A percentile compares a stretch with the other conserved stretches of the same genome.
Evolutionary conservation across 2,888 invertebrate genomes (phyloP).

Genomic region (Thecocarcelia acutangulata): DNA sequence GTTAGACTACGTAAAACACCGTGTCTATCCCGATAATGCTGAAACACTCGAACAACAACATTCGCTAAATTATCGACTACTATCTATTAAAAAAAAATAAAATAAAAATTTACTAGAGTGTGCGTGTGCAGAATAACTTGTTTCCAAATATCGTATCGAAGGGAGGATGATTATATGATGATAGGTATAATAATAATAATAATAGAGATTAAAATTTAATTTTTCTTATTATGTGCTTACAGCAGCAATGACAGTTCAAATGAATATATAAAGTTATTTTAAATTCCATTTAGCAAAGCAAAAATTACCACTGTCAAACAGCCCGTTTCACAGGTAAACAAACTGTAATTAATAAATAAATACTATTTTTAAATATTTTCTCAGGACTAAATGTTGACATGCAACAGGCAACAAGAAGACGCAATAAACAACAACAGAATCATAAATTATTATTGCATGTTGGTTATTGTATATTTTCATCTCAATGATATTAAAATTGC

Average conservation of each 20-base stretch:
- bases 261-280: conserved; percentile 27
- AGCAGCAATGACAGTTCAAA: conserved; percentile 10
- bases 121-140: no score
- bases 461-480: conserved; percentile 23
- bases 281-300: conserved; percentile 19
- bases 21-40: no score
- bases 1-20: no score
- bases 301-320: conserved; percentile 13
- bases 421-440: conserved; percentile 1
- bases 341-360: conserved; percentile 19
- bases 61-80: no score
- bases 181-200: not conserved
- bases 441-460: conserved; percentile 45
- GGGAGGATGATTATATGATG: no score
- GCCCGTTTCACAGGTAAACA: conserved; percentile 37
- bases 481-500: conserved; percentile 10
- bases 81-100: no score
- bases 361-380: conserved; percentile 23
- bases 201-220: not conserved
- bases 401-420: conserved; percentile 29
- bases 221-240: not conserved
- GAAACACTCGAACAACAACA: no score
- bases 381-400: conserved; percentile 42
- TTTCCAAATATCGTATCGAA: no score
- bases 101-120: no score